phyloP scores from a whole-genome alignment of 2,797 vertebrate species.

The Enteromius viviparus region DNA sequence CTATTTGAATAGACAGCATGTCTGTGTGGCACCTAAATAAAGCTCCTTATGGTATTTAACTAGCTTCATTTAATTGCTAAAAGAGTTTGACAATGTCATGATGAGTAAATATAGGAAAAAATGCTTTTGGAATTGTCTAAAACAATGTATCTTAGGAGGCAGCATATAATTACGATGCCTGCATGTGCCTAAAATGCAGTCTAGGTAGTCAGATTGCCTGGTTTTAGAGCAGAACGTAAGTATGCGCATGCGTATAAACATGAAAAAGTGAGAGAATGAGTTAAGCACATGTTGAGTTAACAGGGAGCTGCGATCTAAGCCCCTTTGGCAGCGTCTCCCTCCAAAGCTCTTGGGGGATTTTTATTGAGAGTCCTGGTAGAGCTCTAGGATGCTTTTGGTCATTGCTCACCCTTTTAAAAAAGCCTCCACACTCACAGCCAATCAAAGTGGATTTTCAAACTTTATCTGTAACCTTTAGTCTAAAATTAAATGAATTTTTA shows the following conservation, averaged over 20 bases:
- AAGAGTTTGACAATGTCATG: not conserved
- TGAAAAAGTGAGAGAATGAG: not conserved
- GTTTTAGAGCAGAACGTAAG: not conserved
- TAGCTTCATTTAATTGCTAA: not conserved
- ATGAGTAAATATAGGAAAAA: not conserved
- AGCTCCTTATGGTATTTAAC: not conserved
- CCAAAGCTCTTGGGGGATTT: slow-evolving; percentile 49
- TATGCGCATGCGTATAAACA: not conserved
- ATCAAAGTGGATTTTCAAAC: slow-evolving; percentile 18
- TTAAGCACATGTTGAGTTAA: slow-evolving; percentile 42
- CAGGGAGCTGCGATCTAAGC: slow-evolving; percentile 21
- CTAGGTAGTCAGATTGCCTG: not conserved
- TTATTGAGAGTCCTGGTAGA: slow-evolving; percentile 49
- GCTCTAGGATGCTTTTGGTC: slow-evolving; percentile 45
- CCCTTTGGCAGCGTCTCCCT: slow-evolving; percentile 35
- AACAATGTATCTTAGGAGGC: not conserved
- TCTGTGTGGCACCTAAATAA: not conserved
- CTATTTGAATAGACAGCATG: not conserved
- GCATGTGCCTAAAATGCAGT: not conserved
- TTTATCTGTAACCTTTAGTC: not conserved
- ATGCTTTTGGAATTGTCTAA: not conserved
- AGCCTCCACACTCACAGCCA: slow-evolving; percentile 6
- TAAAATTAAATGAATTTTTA: not conserved
- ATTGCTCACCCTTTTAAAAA: slow-evolving; percentile 41
- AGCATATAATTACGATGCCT: not conserved